Percentiles rank a stretch among this genome's conserved stretches.
Conservation (phyloP, 2,113 vertebrate genomes). For the Myotis lucifugus region DNA sequence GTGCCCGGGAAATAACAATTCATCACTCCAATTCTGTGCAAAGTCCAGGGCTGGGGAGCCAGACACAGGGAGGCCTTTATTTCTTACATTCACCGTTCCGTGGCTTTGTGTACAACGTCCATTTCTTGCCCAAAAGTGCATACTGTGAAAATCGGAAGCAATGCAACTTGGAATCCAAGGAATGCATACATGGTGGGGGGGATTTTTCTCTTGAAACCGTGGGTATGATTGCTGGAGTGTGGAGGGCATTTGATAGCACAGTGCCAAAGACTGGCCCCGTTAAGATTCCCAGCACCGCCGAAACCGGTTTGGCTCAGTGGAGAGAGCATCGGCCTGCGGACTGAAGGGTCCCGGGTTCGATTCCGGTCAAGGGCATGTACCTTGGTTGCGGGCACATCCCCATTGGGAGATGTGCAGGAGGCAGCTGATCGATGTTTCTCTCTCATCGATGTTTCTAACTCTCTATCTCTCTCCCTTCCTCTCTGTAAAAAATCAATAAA, state of each 20-base stretch:
- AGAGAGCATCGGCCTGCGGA: too few species aligned
- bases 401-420: too few species aligned
- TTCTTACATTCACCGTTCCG: not conserved
- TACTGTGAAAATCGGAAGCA: constrained; percentile 50
- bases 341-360: too few species aligned
- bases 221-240: not conserved
- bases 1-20: constrained; percentile 17
- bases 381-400: too few species aligned
- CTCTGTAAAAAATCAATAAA: too few species aligned
- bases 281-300: not conserved
- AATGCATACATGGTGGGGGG: not conserved
- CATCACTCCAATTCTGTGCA: constrained; percentile 25
- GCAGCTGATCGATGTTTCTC: too few species aligned
- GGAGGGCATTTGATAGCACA: not conserved
- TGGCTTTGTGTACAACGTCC: not conserved
- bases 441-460: too few species aligned
- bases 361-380: too few species aligned
- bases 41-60: constrained; percentile 31
- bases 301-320: too few species aligned
- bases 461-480: too few species aligned
- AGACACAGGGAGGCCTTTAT: constrained; percentile 17
- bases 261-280: not conserved
- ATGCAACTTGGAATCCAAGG: constrained; percentile 23
- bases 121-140: constrained; percentile 30
- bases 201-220: not conserved